Evolutionary conservation across 1,140 invertebrate genomes (phyloP).

Genomic region (Semibalanus balanoides): DNA sequence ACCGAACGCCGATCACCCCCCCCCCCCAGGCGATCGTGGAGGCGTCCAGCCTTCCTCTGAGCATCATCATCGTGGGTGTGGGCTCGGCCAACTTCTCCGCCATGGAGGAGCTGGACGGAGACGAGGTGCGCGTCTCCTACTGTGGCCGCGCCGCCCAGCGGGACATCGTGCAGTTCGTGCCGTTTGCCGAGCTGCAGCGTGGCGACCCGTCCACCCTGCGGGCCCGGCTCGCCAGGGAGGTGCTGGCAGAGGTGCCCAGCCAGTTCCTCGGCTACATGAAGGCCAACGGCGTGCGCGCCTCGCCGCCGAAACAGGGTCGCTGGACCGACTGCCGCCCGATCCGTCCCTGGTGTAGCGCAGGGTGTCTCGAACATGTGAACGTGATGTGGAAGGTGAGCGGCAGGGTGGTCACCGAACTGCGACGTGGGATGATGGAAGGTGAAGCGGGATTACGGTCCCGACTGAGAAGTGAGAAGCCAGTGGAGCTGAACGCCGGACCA

Average conservation of each 20-base stretch:
- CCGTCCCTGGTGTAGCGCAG: background rate
- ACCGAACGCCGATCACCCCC: too few relatives aligned
- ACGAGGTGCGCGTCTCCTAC: conserved; percentile 36
- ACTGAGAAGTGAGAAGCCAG: too few relatives aligned
- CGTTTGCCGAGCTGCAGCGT: conserved; percentile 34
- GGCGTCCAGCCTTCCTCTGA: conserved; percentile 41
- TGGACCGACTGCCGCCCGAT: conserved; percentile 4
- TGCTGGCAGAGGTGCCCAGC: conserved; percentile 44
- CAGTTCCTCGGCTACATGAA: conserved; percentile 47
- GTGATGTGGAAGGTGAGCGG: too few relatives aligned
- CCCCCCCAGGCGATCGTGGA: conserved; percentile 33
- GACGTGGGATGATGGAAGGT: too few relatives aligned
- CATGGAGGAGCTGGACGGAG: conserved; percentile 44
- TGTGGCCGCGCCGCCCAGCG: conserved; percentile 35
- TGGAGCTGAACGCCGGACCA: too few relatives aligned
- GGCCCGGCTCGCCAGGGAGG: conserved; percentile 40
- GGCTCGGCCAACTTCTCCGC: conserved; percentile 41
- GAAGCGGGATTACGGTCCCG: too few relatives aligned
- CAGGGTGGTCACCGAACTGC: too few relatives aligned
- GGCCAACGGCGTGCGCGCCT: conserved; percentile 34
- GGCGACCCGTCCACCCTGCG: conserved; percentile 37
- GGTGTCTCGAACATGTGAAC: too few relatives aligned
- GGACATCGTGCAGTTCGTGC: conserved; percentile 48
- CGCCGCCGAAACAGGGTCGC: conserved; percentile 20
- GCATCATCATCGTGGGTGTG: conserved; percentile 46